Evolutionary conservation across 2,797 vertebrate genomes (phyloP), one percentile per base, ranked within the genome.

Genomic region (Etheostoma nigrum): DNA sequence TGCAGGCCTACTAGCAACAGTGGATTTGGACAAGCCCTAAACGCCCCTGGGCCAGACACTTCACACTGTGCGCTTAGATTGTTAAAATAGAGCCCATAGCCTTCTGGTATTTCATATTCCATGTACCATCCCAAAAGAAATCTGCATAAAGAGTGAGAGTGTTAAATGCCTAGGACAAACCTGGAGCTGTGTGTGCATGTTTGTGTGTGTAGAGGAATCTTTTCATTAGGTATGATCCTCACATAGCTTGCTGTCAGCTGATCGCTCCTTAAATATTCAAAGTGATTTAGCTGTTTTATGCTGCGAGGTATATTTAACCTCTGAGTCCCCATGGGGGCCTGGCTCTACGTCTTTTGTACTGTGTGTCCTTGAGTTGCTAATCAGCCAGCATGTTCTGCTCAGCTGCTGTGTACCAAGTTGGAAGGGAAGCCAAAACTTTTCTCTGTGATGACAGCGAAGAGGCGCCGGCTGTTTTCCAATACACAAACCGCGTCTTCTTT

Each of bases 241-340:
- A 27, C 67, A 15, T 49, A 73, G 36, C 59, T 60, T 6, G 18
- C 76, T 74, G 63, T 78, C 75, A 72, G 76, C 59, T 45, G 25
- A 52, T 30, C 11, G 71, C 73, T 72, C 40, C 40, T 75, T 85
- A 62, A 73, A 78, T 76, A 74, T 75, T 86, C 84, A 82, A 51
- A 79, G 61, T 84, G 82, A 55, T 85, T 82, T 74, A 16, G 53
- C 61, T 0, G 33, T 76, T 86, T 84, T 27, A 45, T 74, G 75
- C 47, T 30, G 21, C 15, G 68, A 82, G 79, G 85, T 88, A 84
- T 82, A 82, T 92, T 86, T 87, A 89, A 87, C 86, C 78, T 69
- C 79, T 58, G 67, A 55, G 76, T 87, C 79, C 89, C 79, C 83
- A 19, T 8, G 81, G 79, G 84, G 54, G 63, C 67, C 4, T 27